These are phyloP conservation scores for Allobates femoralis DNA, from an alignment of 2,797 vertebrate genomes.

Conservation along the genomic window DNA sequence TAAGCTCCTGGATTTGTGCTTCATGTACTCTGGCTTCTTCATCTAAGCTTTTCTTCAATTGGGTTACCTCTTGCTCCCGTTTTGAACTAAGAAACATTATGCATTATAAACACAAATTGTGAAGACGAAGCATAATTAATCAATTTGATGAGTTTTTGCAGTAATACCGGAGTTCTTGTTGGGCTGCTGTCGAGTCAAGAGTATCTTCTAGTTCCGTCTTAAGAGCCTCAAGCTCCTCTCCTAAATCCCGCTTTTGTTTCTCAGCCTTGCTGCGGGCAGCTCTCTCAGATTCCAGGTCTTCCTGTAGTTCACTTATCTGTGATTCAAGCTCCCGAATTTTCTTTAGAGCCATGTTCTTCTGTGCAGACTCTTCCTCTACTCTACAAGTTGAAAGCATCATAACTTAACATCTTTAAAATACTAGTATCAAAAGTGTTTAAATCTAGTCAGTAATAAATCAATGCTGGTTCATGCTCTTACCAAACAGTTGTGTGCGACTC, in stretches of 20 bases:
- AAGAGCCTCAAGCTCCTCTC: slow-evolving; percentile 95
- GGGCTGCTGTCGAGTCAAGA: slow-evolving; percentile 92
- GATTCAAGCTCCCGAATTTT: slow-evolving; percentile 96
- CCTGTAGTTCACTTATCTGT: slow-evolving; percentile 94
- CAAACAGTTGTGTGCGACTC: too few relatives aligned
- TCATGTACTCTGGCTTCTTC: slow-evolving; percentile 91
- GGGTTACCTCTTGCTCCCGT: slow-evolving; percentile 92
- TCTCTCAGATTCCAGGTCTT: slow-evolving; percentile 94
- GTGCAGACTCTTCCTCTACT: slow-evolving; percentile 93
- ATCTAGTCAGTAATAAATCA: too few relatives aligned
- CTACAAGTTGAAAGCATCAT: slow-evolving; percentile 69
- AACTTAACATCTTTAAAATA: neutral
- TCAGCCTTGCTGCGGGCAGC: slow-evolving; percentile 90
- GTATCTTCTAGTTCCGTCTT: slow-evolving; percentile 98
- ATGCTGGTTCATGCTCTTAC: too few relatives aligned
- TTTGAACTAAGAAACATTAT: slow-evolving; percentile 78
- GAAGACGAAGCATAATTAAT: neutral
- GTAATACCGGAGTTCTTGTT: slow-evolving; percentile 91
- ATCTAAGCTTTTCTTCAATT: slow-evolving; percentile 91
- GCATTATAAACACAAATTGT: neutral
- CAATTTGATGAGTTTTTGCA: neutral
- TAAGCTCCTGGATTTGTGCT: slow-evolving; percentile 88
- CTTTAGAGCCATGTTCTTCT: slow-evolving; percentile 95
- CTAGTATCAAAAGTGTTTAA: neutral
- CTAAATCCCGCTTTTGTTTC: slow-evolving; percentile 94